Evolutionary conservation across 2,888 invertebrate species (phyloP), one percentile per base, ranked within the genome.

Genomic region (Mesoligia furuncula): DNA sequence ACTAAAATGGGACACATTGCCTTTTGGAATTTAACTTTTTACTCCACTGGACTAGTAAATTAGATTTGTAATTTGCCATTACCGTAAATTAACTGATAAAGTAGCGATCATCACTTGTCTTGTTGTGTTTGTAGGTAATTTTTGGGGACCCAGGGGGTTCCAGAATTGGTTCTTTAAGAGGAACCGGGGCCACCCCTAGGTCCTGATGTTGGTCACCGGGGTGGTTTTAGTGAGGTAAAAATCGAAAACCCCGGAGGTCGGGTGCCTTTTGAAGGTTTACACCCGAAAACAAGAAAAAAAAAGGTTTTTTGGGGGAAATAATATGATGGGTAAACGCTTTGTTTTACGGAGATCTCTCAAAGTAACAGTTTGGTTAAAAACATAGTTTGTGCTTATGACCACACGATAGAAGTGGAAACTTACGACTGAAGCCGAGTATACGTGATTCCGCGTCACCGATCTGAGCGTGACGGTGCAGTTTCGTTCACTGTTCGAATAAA

Each of bases 1-100:
- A 87, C 81, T 86, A 78, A 73, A 78, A 51, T 61, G 73, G 36
- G 80, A 89, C 89, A 88, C 84, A 88, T 71, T 64, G 88, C 7
- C 24, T 42, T 36, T 61, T 70, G 20, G 39, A 51, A 71, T 62
- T 59, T 42, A 75, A 61, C 24, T 27, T 57, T 36, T 61, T n/a
- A 66, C 42, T 61, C 66, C 24, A 45, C 9, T 45, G 24, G 17
- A 17, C 24, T 24, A 27, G 36, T 45, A 27, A 42, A 81, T 79
- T 42, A 59, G 11, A 66, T 81, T 81, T 66, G 36, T 51, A n/a
- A 65, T 20, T 31, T 42, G 39, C 24, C 31, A 36, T 59, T 57
- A 42, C 36, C 11, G 51, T n/a, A 31, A 27, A 36, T 75, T 27
- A 48, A 61, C 17, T 31, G 17, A 31, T 73, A 17, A 31, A 42